phyloP scores from a whole-genome alignment of 1,140 invertebrate genomes.

The Dolichoris vasculosae region DNA sequence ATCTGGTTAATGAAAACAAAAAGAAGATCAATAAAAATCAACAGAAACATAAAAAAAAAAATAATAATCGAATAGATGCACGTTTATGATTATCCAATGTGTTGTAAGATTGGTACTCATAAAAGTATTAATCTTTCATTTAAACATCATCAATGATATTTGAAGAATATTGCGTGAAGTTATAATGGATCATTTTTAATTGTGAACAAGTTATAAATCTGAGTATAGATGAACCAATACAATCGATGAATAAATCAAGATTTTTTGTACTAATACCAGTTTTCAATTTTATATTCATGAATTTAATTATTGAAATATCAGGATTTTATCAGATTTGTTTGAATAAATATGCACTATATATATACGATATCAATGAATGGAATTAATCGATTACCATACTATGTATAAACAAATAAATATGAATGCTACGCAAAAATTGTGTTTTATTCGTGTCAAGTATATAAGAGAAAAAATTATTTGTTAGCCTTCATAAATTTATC shows the following conservation, averaged over 20 bases:
- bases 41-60: slow-evolving; percentile 21
- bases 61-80: not conserved
- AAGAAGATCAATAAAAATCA: not conserved
- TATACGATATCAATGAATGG: not conserved
- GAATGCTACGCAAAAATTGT: not conserved
- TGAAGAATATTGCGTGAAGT: not conserved
- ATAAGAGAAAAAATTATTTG: not conserved
- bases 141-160: not conserved
- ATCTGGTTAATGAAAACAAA: slow-evolving; percentile 5
- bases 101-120: slow-evolving; percentile 30
- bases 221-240: no score
- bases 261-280: not conserved
- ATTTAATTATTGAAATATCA: not conserved
- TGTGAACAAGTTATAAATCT: not conserved
- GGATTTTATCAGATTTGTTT: not conserved
- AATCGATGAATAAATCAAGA: not conserved
- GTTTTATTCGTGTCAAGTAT: not conserved
- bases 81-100: slow-evolving; percentile 46
- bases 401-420: not conserved
- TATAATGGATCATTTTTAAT: not conserved
- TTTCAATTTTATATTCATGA: not conserved
- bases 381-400: not conserved
- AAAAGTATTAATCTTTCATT: not conserved
- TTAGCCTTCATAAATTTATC: not conserved
- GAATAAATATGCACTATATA: not conserved